phyloP scores from a whole-genome alignment of 1,140 invertebrate species.

The Bombus fervidus region DNA sequence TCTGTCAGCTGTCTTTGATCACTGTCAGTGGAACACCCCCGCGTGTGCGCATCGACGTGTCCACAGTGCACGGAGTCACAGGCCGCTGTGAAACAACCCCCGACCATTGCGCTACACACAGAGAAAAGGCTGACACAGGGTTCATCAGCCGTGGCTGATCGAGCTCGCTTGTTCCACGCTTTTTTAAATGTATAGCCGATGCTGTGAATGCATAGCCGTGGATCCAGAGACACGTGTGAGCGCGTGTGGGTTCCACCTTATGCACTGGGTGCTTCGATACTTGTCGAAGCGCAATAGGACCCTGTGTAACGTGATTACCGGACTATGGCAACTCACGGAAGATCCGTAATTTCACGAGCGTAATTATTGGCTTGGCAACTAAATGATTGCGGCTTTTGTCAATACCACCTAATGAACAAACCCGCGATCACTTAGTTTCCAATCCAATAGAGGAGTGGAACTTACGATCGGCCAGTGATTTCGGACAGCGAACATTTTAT shows the following conservation, averaged over 20 bases:
- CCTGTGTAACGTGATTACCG: no score
- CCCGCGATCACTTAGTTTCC: no score
- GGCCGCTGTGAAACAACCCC: conserved; percentile 30
- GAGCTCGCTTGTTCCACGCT: conserved; percentile 36
- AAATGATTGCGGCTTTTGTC: no score
- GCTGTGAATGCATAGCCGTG: neutral
- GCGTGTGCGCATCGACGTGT: conserved; percentile 4
- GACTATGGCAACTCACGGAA: no score
- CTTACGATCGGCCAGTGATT: no score
- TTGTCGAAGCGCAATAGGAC: neutral
- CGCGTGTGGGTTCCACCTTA: neutral
- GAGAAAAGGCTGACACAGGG: conserved; percentile 41
- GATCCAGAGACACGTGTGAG: neutral
- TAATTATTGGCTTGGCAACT: no score
- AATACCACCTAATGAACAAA: no score
- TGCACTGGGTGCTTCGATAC: neutral
- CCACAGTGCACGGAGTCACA: conserved; percentile 17
- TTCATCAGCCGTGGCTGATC: conserved; percentile 63
- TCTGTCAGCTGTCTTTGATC: conserved; percentile 21
- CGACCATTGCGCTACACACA: neutral
- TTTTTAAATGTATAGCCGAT: conserved; percentile 34
- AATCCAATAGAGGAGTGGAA: rapidly evolving
- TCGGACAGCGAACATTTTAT: no score
- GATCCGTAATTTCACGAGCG: no score
- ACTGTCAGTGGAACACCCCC: neutral